Evolutionary conservation across 1,140 invertebrate genomes (phyloP).

Genomic region (Anastrepha ludens): DNA sequence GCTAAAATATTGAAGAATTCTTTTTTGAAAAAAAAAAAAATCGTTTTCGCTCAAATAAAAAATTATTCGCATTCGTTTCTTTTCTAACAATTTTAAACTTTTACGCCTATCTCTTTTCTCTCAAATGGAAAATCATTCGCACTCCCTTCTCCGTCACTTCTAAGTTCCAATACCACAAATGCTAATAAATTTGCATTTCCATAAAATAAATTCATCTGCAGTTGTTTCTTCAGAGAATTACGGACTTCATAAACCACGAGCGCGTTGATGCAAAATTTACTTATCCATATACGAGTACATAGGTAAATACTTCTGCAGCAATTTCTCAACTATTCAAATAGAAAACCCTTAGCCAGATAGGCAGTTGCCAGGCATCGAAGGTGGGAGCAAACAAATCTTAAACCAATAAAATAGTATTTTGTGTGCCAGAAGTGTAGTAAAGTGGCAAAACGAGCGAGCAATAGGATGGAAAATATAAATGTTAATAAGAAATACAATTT

Average conservation of each 20-base stretch:
- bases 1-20: no score
- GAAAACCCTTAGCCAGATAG: background rate
- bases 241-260: background rate
- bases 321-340: background rate
- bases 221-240: background rate
- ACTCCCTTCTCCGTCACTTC: no score
- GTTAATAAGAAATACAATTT: background rate
- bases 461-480: slow-evolving; percentile 9
- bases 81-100: no score
- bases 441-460: background rate
- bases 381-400: background rate
- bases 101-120: no score
- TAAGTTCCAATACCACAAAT: no score
- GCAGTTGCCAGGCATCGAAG: background rate
- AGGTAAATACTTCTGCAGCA: no score
- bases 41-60: no score
- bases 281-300: background rate
- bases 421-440: background rate
- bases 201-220: background rate
- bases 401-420: background rate
- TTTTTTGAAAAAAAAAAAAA: no score
- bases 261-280: background rate
- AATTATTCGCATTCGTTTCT: no score
- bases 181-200: background rate
- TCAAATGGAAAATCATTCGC: no score